phyloP scores from a whole-genome alignment of 2,797 vertebrate species.

The Ataeniobius toweri region DNA sequence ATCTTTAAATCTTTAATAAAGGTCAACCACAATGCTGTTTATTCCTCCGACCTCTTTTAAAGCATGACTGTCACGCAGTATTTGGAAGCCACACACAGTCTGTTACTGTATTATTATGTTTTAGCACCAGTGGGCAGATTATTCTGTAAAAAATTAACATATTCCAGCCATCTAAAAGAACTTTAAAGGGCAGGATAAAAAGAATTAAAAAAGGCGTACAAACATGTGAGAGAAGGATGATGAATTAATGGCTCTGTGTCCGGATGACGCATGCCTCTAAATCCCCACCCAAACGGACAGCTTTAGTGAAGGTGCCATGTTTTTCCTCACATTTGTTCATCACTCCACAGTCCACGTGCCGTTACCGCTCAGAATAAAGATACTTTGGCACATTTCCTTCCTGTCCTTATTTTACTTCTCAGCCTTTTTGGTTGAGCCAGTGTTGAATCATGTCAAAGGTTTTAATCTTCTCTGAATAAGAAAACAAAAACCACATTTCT shows the following conservation, averaged over 20 bases:
- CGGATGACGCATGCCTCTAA: conserved; percentile 5
- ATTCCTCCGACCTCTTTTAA: background rate
- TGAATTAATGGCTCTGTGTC: conserved; percentile 23
- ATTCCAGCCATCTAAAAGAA: conserved; percentile 2
- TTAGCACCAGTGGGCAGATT: background rate
- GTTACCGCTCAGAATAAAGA: conserved; percentile 52
- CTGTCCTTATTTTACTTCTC: conserved; percentile 58
- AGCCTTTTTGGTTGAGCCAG: conserved; percentile 36
- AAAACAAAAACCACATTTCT: conserved; percentile 20
- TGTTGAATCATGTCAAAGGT: conserved; percentile 26
- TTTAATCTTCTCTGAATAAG: conserved; percentile 38
- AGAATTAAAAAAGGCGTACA: background rate
- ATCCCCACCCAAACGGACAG: conserved; percentile 45
- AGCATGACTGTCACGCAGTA: background rate
- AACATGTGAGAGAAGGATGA: conserved; percentile 6
- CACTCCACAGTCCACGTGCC: conserved; percentile 41
- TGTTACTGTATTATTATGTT: background rate
- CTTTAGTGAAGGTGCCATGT: conserved; percentile 39
- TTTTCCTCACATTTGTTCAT: conserved; percentile 50
- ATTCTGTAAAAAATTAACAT: conserved; percentile 11
- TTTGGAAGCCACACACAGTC: background rate
- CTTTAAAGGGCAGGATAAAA: background rate
- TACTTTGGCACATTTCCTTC: conserved; percentile 40
- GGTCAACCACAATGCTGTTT: background rate
- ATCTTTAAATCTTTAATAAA: conserved; percentile 7